Evolutionary conservation across 2,797 vertebrate genomes (phyloP).

Genomic region (Mormyrops boulengeri): DNA sequence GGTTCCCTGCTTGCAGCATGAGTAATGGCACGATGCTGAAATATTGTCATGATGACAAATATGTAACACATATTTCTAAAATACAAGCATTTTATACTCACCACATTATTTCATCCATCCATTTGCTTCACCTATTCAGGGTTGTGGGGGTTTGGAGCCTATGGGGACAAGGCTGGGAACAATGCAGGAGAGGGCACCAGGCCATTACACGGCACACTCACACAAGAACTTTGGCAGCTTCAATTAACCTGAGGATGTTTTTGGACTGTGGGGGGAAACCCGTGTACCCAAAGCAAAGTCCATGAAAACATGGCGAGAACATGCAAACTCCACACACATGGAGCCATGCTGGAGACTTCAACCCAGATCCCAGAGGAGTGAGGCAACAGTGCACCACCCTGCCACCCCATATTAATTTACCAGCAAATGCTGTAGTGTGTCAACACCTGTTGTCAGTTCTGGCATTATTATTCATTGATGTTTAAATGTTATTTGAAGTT

Average conservation of each 20-base stretch:
- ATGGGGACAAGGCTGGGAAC: too few species aligned
- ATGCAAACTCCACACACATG: not conserved
- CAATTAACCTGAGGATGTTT: not conserved
- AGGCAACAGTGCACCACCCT: not conserved
- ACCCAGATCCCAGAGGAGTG: not conserved
- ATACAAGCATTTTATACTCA: not conserved
- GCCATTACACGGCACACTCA: not conserved
- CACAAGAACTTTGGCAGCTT: not conserved
- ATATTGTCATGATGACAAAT: not conserved
- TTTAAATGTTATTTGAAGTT: not conserved
- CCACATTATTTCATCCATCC: not conserved
- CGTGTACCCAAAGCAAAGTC: not conserved
- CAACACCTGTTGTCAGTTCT: not conserved
- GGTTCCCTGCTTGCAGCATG: not conserved
- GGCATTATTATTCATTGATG: not conserved
- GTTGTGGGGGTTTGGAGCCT: not conserved
- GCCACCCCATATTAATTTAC: not conserved
- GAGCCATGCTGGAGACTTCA: not conserved
- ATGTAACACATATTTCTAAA: not conserved
- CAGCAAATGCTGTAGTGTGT: not conserved
- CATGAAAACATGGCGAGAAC: not conserved
- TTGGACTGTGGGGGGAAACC: not conserved
- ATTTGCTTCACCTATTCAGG: not conserved
- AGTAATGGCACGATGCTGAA: not conserved
- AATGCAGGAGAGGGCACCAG: too few species aligned